Evolutionary conservation across 2,113 vertebrate species (phyloP).

Genomic region (Varanus komodoensis): DNA sequence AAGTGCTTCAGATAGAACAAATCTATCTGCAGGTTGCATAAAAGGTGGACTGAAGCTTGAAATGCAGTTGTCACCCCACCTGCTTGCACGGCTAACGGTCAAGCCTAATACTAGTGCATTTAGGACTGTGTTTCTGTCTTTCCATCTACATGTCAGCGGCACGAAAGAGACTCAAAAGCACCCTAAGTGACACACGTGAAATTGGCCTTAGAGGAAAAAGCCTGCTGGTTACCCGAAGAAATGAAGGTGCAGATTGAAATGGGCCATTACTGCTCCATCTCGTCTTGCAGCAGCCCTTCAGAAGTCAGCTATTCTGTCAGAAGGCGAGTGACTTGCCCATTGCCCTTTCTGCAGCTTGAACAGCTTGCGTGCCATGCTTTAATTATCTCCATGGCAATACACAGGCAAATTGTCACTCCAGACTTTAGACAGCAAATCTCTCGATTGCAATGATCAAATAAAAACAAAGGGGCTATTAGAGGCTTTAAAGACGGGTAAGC

Average conservation of each 20-base stretch:
- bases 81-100: neutral
- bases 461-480: slow-evolving; percentile 34
- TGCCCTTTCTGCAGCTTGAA: neutral
- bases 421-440: neutral
- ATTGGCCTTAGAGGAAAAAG: neutral
- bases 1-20: neutral
- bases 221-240: neutral
- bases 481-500: slow-evolving; percentile 28
- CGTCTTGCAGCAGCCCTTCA: neutral
- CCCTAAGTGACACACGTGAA: neutral
- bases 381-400: neutral
- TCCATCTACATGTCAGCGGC: neutral
- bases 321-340: neutral
- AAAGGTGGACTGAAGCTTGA: neutral
- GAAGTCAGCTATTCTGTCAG: neutral
- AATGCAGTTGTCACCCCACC: neutral
- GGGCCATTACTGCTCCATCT: neutral
- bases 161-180: neutral
- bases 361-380: neutral
- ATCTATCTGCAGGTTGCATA: neutral
- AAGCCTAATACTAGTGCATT: neutral
- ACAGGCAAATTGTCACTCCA: neutral
- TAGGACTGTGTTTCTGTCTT: neutral
- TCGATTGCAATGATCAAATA: slow-evolving; percentile 5
- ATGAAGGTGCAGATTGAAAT: neutral